Evolutionary conservation across 2,113 vertebrate species (phyloP).

Genomic region (Saguinus midas): DNA sequence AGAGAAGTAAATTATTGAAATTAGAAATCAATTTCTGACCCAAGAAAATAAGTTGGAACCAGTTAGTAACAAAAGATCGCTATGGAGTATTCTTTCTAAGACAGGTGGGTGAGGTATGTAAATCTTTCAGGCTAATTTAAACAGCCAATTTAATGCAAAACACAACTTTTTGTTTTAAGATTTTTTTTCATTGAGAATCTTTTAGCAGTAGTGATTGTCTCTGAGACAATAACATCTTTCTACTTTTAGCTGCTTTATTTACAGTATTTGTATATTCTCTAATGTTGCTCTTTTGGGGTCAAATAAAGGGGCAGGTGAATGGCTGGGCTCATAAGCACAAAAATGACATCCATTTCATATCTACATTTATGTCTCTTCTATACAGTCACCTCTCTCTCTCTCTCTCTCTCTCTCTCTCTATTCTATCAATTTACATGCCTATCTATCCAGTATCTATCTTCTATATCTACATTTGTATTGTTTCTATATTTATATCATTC

Average conservation of each 20-base stretch:
- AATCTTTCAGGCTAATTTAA: neutral
- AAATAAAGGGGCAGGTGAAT: neutral
- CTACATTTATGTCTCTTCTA: too few species aligned
- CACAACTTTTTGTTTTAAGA: neutral
- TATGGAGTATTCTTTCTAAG: neutral
- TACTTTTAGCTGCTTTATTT: neutral
- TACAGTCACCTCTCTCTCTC: neutral
- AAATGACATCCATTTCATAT: neutral
- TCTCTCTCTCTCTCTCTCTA: too few species aligned
- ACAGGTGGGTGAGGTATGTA: accelerated
- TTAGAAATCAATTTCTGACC: neutral
- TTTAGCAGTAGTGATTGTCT: slow-evolving; percentile 16
- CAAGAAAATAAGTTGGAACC: neutral
- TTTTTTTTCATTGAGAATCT: neutral
- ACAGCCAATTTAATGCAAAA: neutral
- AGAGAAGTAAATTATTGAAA: neutral
- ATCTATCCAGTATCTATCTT: too few species aligned
- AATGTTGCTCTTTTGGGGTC: neutral
- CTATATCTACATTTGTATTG: neutral
- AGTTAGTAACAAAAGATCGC: too few species aligned
- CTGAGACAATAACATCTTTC: neutral
- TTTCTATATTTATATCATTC: neutral
- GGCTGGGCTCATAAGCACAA: neutral
- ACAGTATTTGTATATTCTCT: neutral
- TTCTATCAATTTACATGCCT: too few species aligned